phyloP scores from a whole-genome alignment of 2,888 invertebrate species.

The Oligia strigilis region DNA sequence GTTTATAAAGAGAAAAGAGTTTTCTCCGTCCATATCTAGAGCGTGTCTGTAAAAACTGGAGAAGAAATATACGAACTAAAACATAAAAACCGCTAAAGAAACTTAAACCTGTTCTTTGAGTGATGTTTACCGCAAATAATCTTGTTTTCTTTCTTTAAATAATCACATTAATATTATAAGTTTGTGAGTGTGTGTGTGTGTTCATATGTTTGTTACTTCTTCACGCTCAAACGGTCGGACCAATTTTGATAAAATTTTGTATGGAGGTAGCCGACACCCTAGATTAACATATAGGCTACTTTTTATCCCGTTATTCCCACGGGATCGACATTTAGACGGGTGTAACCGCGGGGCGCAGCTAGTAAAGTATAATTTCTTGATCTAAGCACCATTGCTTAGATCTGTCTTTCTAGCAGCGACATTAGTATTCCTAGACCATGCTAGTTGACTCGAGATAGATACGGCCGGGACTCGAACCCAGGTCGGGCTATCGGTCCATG shows the following conservation, averaged over 20 bases:
- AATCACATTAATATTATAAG: background rate
- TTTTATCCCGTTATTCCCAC: too few species aligned
- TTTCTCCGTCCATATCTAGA: background rate
- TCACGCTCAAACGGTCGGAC: too few species aligned
- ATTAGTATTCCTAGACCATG: conserved; percentile 25
- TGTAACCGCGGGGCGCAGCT: too few species aligned
- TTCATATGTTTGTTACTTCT: too few species aligned
- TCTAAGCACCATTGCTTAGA: conserved; percentile 1
- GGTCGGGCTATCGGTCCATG: conserved; percentile 27
- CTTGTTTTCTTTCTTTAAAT: background rate
- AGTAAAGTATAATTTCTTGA: background rate
- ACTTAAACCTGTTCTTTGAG: background rate
- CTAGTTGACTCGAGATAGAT: conserved; percentile 28
- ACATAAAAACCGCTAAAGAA: background rate
- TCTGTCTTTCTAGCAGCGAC: background rate
- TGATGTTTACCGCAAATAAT: background rate
- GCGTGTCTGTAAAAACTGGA: background rate
- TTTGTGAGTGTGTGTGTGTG: too few species aligned
- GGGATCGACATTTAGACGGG: too few species aligned
- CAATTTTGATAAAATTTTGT: too few species aligned
- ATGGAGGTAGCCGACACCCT: too few species aligned
- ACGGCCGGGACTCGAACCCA: conserved; percentile 24
- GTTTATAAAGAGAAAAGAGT: too few species aligned
- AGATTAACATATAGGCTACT: too few species aligned
- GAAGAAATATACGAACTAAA: background rate